These are phyloP conservation scores for Neolamprologus caudopunctatus DNA, from an alignment of 2,113 vertebrate species.

Conservation along the genomic window DNA sequence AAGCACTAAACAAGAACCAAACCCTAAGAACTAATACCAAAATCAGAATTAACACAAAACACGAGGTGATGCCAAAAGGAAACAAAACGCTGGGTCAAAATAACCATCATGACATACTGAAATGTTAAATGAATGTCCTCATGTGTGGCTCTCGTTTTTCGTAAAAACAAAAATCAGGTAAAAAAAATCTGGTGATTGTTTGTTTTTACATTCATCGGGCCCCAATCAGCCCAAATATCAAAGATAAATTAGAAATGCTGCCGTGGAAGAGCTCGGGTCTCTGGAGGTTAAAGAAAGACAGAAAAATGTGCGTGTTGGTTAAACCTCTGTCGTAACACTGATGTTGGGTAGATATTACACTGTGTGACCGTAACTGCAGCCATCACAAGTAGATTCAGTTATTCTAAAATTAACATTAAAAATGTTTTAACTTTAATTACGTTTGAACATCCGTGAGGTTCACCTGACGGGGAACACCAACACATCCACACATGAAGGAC, in stretches of 20 bases:
- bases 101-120: not conserved
- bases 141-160: not conserved
- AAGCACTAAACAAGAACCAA: not conserved
- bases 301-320: not conserved
- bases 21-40: not conserved
- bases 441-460: not conserved
- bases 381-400: not conserved
- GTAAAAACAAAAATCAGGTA: not conserved
- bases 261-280: not conserved
- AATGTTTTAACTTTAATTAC: not conserved
- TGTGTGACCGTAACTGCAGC: not conserved
- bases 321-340: not conserved
- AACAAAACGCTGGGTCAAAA: not conserved
- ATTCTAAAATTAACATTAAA: not conserved
- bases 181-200: not conserved
- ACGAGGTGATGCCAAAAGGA: not conserved
- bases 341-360: not conserved
- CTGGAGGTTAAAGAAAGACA: not conserved
- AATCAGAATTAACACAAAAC: not conserved
- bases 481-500: not conserved
- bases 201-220: not conserved
- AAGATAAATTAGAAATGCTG: accelerated
- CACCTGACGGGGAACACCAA: not conserved
- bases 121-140: not conserved
- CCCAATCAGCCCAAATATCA: not conserved